Evolutionary conservation across 2,113 vertebrate genomes (phyloP).

Genomic region (Burhinus bistriatus): DNA sequence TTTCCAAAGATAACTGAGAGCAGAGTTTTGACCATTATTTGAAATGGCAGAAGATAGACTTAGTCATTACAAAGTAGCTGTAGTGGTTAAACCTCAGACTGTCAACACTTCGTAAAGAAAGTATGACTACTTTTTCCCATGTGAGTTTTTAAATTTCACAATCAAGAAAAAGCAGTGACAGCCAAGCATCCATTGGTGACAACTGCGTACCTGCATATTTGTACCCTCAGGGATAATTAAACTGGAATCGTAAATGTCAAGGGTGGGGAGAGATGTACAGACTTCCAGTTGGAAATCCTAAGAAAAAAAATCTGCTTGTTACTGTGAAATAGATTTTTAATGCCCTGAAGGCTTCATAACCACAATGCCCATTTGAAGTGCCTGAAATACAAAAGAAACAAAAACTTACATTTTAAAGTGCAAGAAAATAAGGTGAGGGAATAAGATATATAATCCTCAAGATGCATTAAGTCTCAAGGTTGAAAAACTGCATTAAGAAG

Average conservation of each 20-base stretch:
- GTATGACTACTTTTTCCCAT: too few species aligned
- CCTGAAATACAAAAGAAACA: constrained; percentile 34
- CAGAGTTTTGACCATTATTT: too few species aligned
- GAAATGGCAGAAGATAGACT: too few species aligned
- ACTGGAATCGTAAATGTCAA: constrained; percentile 49
- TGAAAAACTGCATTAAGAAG: constrained; percentile 20
- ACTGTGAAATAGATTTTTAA: constrained; percentile 50
- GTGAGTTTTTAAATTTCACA: constrained; percentile 33
- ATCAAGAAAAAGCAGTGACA: constrained; percentile 4
- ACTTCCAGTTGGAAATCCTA: constrained; percentile 42
- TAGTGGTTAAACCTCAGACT: too few species aligned
- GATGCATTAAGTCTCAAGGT: background rate
- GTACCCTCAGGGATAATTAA: constrained; percentile 57
- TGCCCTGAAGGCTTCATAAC: constrained; percentile 47
- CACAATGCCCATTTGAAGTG: constrained; percentile 4
- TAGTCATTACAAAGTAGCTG: too few species aligned
- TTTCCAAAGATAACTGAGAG: background rate
- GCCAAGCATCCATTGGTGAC: background rate
- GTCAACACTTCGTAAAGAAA: too few species aligned
- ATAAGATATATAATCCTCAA: constrained; percentile 1
- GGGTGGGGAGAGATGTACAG: background rate
- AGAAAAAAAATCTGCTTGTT: constrained; percentile 36
- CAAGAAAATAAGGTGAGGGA: background rate
- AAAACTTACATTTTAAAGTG: background rate
- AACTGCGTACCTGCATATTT: constrained; percentile 22